A percentile compares a stretch with the other conserved stretches of the same genome.
Evolutionary conservation across 1,140 invertebrate genomes (phyloP).

Genomic region (Cotesia chilonis): DNA sequence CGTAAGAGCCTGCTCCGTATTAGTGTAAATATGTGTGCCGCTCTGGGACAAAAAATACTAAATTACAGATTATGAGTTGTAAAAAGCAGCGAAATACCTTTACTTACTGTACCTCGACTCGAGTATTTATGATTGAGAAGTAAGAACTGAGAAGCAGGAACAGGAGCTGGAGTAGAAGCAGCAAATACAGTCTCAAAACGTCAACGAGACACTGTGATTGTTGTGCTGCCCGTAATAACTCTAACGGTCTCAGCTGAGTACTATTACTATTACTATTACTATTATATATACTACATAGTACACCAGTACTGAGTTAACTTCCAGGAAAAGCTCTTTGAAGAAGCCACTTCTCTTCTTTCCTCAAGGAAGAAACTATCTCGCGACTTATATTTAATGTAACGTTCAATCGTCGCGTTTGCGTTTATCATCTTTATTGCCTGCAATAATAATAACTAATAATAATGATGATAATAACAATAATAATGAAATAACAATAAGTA

Average conservation of each 20-base stretch:
- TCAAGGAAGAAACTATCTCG: constrained; percentile 24
- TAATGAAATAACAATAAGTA: too few species aligned
- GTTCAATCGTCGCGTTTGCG: background rate
- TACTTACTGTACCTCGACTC: too few species aligned
- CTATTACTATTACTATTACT: too few species aligned
- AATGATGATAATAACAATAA: too few species aligned
- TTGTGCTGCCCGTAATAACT: constrained; percentile 35
- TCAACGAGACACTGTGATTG: constrained; percentile 36
- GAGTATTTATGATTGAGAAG: background rate
- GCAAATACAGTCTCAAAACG: constrained; percentile 31
- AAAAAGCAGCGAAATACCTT: too few species aligned
- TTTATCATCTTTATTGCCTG: background rate
- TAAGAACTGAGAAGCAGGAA: constrained; percentile 12
- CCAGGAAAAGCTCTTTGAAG: constrained; percentile 29
- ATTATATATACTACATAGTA: too few species aligned
- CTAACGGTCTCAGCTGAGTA: constrained; percentile 25
- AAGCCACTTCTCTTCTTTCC: constrained; percentile 19
- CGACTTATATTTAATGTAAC: constrained; percentile 11
- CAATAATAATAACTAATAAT: too few species aligned
- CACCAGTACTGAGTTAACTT: background rate
- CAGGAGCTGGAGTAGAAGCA: background rate
- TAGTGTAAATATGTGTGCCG: too few species aligned
- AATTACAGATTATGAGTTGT: too few species aligned
- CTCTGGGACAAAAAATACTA: too few species aligned
- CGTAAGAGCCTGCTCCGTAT: too few species aligned